A percentile compares a stretch with the other conserved stretches of the same genome.
These are phyloP conservation scores for Cyrtodaria siliqua DNA, from an alignment of 2,888 invertebrate species.

Conservation along the genomic window DNA sequence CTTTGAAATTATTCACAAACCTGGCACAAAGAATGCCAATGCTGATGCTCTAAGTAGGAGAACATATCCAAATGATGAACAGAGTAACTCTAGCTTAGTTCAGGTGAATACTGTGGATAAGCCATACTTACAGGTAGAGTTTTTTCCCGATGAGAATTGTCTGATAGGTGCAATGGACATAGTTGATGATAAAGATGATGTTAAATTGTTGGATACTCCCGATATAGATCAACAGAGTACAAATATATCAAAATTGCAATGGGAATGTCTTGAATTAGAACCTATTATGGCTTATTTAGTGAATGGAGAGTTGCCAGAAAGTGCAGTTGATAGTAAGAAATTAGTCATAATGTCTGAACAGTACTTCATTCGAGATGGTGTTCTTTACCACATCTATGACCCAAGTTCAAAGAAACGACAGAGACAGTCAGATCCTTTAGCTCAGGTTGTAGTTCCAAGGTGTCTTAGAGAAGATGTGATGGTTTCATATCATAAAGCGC, in stretches of 20 bases:
- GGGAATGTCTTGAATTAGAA: slow-evolving; percentile 23
- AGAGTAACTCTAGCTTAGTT: background rate
- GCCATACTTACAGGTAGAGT: too few species aligned
- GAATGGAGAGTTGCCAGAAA: slow-evolving; percentile 27
- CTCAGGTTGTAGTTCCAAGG: slow-evolving; percentile 27
- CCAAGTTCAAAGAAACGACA: slow-evolving; percentile 2
- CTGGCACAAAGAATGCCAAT: slow-evolving; percentile 43
- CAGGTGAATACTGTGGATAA: too few species aligned
- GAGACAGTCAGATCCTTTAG: background rate
- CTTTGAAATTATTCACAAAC: slow-evolving; percentile 42
- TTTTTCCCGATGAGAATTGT: too few species aligned
- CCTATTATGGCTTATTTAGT: slow-evolving; percentile 28
- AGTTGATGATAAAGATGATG: background rate
- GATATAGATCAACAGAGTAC: background rate
- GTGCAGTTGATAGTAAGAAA: slow-evolving; percentile 17
- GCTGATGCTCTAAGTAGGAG: slow-evolving; percentile 30
- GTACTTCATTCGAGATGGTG: slow-evolving; percentile 1
- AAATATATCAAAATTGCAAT: slow-evolving; percentile 28
- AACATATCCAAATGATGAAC: background rate
- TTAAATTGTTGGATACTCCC: too few species aligned
- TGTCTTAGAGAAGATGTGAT: slow-evolving; percentile 26
- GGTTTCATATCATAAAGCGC: slow-evolving; percentile 36
- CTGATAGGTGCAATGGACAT: background rate
- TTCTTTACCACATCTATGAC: slow-evolving; percentile 31
- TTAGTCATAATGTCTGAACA: slow-evolving; percentile 17